Conservation (phyloP, 2,797 vertebrate species). For the Sebastes nivosus region DNA sequence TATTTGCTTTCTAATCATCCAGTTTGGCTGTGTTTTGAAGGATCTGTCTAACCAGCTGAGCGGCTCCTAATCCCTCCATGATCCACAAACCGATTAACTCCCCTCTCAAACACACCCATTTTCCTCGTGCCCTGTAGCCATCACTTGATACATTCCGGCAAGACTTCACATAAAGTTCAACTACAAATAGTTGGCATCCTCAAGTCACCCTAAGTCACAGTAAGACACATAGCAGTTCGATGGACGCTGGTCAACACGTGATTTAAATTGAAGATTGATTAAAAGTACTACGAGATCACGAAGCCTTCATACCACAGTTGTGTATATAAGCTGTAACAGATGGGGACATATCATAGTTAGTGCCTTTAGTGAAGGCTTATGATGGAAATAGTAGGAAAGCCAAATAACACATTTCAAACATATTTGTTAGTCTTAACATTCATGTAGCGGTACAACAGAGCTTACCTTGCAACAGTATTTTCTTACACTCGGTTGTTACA, state of each 20-base stretch:
- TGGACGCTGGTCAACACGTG: neutral
- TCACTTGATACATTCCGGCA: neutral
- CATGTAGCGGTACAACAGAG: neutral
- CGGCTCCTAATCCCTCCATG: neutral
- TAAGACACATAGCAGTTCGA: neutral
- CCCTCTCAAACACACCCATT: neutral
- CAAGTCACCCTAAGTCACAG: neutral
- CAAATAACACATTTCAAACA: neutral
- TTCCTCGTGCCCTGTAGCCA: neutral
- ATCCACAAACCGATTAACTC: neutral
- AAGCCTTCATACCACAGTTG: neutral
- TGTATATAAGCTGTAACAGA: slow-evolving; percentile 13
- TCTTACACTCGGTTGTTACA: neutral
- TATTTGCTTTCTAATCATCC: neutral
- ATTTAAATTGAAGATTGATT: neutral
- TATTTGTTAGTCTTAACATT: neutral
- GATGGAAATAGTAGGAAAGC: neutral
- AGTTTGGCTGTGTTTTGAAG: neutral
- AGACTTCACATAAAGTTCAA: neutral
- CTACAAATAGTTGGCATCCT: neutral
- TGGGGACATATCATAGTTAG: neutral
- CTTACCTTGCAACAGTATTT: no score
- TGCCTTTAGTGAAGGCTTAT: neutral
- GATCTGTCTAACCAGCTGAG: neutral
- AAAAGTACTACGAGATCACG: neutral